Evolutionary conservation across 2,888 invertebrate genomes (phyloP).

Genomic region (Drosophila glabriapex): DNA sequence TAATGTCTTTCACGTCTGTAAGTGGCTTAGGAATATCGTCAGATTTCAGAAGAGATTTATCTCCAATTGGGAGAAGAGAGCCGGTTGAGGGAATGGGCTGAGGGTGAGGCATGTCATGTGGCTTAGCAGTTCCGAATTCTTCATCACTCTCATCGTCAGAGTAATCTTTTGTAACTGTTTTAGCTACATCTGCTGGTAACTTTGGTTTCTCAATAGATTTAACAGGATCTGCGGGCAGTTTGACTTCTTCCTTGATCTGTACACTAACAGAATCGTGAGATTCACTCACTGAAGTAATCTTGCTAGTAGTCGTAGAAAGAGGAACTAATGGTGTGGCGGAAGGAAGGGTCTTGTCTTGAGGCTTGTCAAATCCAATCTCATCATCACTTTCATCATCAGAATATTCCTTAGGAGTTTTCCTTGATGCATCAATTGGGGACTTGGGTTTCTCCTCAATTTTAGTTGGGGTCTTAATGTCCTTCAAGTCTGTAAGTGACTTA

Average conservation of each 20-base stretch:
- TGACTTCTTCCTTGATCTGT: not conserved
- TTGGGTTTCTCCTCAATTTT: conserved; percentile 15
- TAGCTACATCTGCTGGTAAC: too few relatives aligned
- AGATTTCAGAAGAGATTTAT: too few relatives aligned
- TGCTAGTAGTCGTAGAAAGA: not conserved
- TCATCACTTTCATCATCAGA: conserved; percentile 21
- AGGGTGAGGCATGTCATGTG: too few relatives aligned
- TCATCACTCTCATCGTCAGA: too few relatives aligned
- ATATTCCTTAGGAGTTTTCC: not conserved
- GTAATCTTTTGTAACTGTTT: too few relatives aligned
- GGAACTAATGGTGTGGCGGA: not conserved
- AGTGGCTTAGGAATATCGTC: too few relatives aligned
- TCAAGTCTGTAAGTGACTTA: not conserved
- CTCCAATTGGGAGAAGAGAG: too few relatives aligned
- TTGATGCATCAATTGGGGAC: conserved; percentile 4
- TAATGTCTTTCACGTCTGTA: too few relatives aligned
- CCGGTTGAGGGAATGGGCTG: too few relatives aligned
- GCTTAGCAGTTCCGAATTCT: too few relatives aligned
- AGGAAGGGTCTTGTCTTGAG: not conserved
- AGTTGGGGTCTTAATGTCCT: not conserved
- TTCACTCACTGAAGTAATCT: conserved; percentile 5
- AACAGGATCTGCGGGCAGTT: too few relatives aligned
- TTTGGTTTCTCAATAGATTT: too few relatives aligned
- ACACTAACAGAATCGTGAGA: conserved; percentile 3
- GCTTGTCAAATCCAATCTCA: conserved; percentile 7